phyloP scores from a whole-genome alignment of 2,113 vertebrate species.

The Ascaphus truei region DNA sequence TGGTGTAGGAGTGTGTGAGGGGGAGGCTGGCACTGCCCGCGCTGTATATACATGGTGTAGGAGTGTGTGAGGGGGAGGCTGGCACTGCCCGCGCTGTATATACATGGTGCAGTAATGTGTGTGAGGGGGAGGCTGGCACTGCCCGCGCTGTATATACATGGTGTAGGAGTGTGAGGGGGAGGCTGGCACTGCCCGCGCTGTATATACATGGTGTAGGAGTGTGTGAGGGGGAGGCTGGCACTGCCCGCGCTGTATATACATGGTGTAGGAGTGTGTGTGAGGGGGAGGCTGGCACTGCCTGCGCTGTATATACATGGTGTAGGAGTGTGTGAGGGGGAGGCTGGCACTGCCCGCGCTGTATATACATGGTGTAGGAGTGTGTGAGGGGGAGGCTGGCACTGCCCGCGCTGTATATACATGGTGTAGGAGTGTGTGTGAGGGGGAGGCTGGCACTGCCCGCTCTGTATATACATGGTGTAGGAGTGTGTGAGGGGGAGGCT shows the following conservation, averaged over 20 bases:
- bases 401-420: too few relatives aligned
- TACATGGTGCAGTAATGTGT: neutral
- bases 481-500: neutral
- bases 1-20: too few relatives aligned
- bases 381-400: fast-evolving
- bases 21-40: too few relatives aligned
- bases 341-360: neutral
- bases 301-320: neutral
- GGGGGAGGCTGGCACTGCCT: neutral
- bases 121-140: neutral
- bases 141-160: neutral
- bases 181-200: too few relatives aligned
- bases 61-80: neutral
- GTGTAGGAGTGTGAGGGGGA: fast-evolving
- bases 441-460: too few relatives aligned
- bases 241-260: neutral
- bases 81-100: neutral
- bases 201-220: too few relatives aligned
- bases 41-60: neutral
- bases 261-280: neutral
- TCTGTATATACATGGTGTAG: neutral
- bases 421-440: too few relatives aligned
- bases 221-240: too few relatives aligned
- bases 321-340: neutral
- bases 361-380: too few relatives aligned